Conservation (phyloP, 2,113 vertebrate genomes). For the Falco punctatus region DNA sequence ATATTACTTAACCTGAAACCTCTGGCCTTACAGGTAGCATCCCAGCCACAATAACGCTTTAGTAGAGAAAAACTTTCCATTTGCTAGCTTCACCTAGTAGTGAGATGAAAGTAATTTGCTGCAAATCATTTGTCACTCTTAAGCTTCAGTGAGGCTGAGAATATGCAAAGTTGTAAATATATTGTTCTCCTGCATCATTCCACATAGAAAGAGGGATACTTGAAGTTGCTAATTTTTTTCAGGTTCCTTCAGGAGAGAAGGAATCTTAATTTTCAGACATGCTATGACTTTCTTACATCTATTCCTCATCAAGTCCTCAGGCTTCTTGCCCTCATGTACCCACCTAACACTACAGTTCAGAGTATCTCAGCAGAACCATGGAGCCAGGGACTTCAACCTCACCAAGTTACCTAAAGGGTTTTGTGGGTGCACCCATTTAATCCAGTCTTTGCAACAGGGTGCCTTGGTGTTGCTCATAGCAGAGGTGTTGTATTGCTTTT, state of each 20-base stretch:
- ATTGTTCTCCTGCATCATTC: background rate
- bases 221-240: background rate
- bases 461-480: background rate
- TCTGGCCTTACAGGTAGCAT: background rate
- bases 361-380: background rate
- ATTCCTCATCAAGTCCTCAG: background rate
- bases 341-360: background rate
- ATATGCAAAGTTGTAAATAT: background rate
- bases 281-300: background rate
- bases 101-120: background rate
- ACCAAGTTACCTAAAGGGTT: background rate
- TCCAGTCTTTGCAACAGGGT: background rate
- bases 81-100: rapidly evolving
- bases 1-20: background rate
- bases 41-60: background rate
- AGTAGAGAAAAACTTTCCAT: background rate
- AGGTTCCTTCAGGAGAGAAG: background rate
- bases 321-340: background rate
- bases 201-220: background rate
- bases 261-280: background rate
- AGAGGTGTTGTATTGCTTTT: background rate
- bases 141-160: background rate
- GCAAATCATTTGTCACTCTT: background rate
- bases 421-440: background rate
- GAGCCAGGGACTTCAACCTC: background rate